Evolutionary conservation across 2,113 vertebrate species (phyloP).

Genomic region (Hiodon tergisus): DNA sequence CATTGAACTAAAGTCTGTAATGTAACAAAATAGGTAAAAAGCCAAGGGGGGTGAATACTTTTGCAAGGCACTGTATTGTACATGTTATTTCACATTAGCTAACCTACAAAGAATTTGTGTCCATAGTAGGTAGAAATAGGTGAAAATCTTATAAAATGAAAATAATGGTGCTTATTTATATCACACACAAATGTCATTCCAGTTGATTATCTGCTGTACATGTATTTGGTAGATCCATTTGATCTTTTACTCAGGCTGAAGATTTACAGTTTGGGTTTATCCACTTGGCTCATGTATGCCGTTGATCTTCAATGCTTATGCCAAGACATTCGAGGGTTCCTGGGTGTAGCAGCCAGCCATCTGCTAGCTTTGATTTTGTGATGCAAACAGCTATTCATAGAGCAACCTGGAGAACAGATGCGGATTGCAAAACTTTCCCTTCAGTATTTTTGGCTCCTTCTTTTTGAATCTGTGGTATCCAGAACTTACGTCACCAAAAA

Average conservation of each 20-base stretch:
- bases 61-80: no score
- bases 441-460: neutral
- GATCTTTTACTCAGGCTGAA: slow-evolving; percentile 1
- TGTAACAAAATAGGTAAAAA: no score
- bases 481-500: slow-evolving; percentile 11
- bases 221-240: slow-evolving; percentile 6
- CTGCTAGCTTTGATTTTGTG: slow-evolving; percentile 17
- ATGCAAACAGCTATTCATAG: no score
- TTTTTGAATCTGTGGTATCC: slow-evolving; percentile 18
- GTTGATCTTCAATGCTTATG: slow-evolving; percentile 16
- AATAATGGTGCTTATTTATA: no score
- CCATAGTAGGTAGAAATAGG: no score
- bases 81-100: no score
- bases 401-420: no score
- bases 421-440: neutral
- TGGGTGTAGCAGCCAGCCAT: slow-evolving; percentile 9
- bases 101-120: no score
- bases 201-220: neutral
- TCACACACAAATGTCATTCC: neutral
- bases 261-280: slow-evolving; percentile 6
- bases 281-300: neutral
- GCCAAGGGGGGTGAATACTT: no score
- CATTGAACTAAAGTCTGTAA: no score
- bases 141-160: no score
- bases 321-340: slow-evolving; percentile 25